Evolutionary conservation across 2,888 invertebrate genomes (phyloP), one percentile per base, ranked within the genome.

Genomic region (Heterodera filipjevi): DNA sequence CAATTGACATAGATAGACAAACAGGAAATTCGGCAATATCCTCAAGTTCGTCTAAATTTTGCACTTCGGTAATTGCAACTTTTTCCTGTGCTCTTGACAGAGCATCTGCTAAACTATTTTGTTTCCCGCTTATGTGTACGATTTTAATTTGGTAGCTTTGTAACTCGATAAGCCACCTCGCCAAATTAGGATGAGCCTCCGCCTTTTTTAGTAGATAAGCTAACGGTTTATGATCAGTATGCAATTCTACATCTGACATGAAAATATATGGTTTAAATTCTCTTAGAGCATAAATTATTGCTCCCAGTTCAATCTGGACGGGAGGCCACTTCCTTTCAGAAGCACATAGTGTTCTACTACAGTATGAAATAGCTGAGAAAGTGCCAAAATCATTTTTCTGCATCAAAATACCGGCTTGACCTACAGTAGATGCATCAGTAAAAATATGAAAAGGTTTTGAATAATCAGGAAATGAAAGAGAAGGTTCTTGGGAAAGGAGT

Each of bases 111-210:
- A 90, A 82, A 2, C 86, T 84, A 80, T 90, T 90, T 0, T 80
- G 80, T 70, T 84, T 86, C 1, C 91, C 91, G 0, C 89, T 89
- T 6, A 88, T 86, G 79, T 91, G 90, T 2, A 85, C 81, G 6
- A 90, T 86, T 0, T 85, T 81, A 2, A 91, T 77, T 66, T 90
- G 86, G 79, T 86, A 90, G 1, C 84, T 80, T 78, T 90, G 90
- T 0, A 91, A 78, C 27, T 86, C 82, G 19, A 91, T 73, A 0
- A 90, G 89, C 91, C 91, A 91, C 59, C 91, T 79, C 0, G 78
- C 78, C 39, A 78, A 49, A 64, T 76, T 64, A 19, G 74, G 76
- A 64, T 77, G 77, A 2, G 77, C 64, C 8, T 64, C 44, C 16
- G 53, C 49, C 33, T 78, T 78, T 10, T 30, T 35, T 5, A 78